phyloP scores from a whole-genome alignment of 2,113 vertebrate species.

The Macrotis lagotis region DNA sequence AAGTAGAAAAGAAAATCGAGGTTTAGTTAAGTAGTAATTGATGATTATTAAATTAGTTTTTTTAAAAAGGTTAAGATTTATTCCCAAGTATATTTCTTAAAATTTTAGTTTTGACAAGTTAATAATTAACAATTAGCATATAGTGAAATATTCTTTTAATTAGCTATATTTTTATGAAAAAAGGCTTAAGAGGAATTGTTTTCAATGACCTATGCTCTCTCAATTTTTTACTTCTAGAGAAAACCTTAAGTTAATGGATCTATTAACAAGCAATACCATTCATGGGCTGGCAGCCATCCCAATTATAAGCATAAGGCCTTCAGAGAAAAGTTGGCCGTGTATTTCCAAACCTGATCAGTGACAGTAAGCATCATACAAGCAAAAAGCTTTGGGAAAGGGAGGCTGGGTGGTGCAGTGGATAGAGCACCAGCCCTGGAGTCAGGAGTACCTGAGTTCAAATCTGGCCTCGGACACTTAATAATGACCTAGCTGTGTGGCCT shows the following conservation, averaged over 20 bases:
- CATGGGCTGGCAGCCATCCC: background rate
- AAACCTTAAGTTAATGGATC: background rate
- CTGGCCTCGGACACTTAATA: no score
- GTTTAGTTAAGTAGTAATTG: background rate
- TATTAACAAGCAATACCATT: background rate
- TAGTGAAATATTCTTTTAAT: background rate
- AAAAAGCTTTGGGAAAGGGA: background rate
- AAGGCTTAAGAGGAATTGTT: background rate
- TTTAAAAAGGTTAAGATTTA: background rate
- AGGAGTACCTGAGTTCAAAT: no score
- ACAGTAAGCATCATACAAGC: background rate
- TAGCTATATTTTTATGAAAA: background rate
- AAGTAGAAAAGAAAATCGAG: background rate
- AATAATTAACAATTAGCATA: background rate
- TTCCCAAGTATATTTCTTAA: background rate
- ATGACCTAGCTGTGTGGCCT: no score
- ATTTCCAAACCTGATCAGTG: background rate
- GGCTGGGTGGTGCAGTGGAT: no score
- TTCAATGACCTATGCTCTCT: background rate
- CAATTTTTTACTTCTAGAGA: background rate
- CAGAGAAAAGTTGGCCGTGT: background rate
- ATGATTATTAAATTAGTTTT: background rate
- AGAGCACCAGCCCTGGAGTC: no score
- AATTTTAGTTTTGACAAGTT: background rate
- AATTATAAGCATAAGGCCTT: background rate